Percentiles rank a stretch among this genome's conserved stretches.
Evolutionary conservation across 2,888 invertebrate genomes (phyloP).

Genomic region (Torymus aiolomorphi): DNA sequence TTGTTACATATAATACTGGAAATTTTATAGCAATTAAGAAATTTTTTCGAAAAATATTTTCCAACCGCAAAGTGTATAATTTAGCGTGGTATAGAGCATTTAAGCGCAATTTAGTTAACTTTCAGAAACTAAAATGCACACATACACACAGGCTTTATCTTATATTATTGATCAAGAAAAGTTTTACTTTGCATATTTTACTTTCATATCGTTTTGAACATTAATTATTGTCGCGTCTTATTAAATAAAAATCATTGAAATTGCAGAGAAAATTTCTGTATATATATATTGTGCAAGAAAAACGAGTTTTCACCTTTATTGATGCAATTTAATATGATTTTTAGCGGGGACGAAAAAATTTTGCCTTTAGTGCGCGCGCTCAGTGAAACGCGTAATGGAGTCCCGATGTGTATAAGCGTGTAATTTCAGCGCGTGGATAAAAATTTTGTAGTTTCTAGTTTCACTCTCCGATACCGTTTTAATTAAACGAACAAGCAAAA

Average conservation of each 20-base stretch:
- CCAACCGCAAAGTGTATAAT: no score
- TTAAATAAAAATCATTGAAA: constrained; percentile 9
- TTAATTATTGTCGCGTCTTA: not conserved
- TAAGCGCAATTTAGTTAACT: not conserved
- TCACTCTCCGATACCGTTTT: constrained; percentile 34
- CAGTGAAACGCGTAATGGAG: constrained; percentile 2
- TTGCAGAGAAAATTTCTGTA: not conserved
- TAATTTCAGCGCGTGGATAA: constrained; percentile 31
- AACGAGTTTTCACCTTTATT: constrained; percentile 22
- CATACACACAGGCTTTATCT: not conserved
- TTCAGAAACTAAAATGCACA: not conserved
- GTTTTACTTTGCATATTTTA: not conserved
- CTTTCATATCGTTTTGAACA: not conserved
- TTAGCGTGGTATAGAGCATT: not conserved
- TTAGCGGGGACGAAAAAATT: no score
- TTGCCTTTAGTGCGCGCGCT: not conserved
- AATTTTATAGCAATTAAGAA: no score
- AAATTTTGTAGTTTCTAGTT: constrained; percentile 35
- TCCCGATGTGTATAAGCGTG: not conserved
- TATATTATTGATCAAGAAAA: not conserved
- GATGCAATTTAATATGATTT: constrained; percentile 1
- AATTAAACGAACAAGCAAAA: constrained; percentile 36
- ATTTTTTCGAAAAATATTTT: no score
- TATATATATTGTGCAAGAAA: not conserved
- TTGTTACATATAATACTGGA: no score